Conservation (phyloP, 2,888 invertebrate genomes). For the Patella pellucida region DNA sequence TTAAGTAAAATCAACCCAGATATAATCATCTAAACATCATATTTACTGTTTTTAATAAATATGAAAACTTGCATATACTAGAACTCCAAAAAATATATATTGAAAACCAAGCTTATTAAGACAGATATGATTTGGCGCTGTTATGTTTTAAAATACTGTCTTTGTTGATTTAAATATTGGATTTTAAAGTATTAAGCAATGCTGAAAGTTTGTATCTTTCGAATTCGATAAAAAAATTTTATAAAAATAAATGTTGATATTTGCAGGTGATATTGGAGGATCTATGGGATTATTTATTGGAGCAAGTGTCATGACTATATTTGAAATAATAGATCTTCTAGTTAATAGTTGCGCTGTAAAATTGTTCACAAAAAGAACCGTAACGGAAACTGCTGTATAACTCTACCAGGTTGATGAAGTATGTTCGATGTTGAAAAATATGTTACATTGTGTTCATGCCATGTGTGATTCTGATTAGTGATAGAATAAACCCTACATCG, state of each 20-base stretch:
- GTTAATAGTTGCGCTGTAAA: neutral
- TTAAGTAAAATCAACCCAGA: too few species aligned
- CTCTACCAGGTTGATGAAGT: too few species aligned
- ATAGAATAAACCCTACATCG: too few species aligned
- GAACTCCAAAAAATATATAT: too few species aligned
- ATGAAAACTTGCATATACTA: too few species aligned
- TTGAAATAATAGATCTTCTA: conserved; percentile 50
- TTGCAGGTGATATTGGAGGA: conserved; percentile 55
- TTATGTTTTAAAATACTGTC: neutral
- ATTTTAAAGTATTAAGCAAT: neutral
- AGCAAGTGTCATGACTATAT: conserved; percentile 52
- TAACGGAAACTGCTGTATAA: too few species aligned
- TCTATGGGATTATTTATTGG: conserved; percentile 57
- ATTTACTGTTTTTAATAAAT: too few species aligned
- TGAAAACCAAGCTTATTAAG: too few species aligned
- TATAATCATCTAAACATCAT: too few species aligned
- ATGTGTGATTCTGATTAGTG: too few species aligned
- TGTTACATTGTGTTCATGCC: too few species aligned
- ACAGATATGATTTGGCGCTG: neutral
- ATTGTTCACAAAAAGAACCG: neutral
- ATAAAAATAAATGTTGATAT: neutral
- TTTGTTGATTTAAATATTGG: neutral
- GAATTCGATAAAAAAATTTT: neutral
- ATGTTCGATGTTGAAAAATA: too few species aligned
- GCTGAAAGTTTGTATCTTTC: neutral